These are phyloP conservation scores for Phylloscopus trochilus DNA, from an alignment of 2,113 vertebrate species.

Conservation along the genomic window DNA sequence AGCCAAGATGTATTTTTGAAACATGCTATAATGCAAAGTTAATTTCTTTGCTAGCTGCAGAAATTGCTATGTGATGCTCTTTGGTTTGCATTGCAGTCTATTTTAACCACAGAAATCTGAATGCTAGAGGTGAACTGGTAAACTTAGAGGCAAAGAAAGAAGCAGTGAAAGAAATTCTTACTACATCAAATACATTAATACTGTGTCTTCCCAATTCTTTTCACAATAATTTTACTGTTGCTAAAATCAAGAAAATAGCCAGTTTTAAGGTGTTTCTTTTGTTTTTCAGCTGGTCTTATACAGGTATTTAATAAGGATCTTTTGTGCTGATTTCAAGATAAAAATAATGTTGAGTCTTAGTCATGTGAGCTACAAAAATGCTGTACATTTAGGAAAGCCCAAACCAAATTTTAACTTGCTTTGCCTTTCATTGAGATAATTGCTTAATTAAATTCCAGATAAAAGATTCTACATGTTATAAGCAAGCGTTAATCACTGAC, in stretches of 20 bases:
- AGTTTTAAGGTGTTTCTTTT: not conserved
- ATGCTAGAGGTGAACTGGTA: not conserved
- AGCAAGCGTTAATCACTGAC: not conserved
- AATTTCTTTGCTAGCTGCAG: not conserved
- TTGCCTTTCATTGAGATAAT: not conserved
- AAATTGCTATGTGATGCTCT: not conserved
- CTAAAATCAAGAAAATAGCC: not conserved
- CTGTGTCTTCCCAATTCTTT: not conserved
- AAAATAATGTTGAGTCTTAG: not conserved
- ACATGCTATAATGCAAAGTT: not conserved
- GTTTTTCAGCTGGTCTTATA: not conserved
- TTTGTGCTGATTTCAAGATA: not conserved
- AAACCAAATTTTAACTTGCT: not conserved
- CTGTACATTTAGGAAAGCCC: not conserved
- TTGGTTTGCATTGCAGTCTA: not conserved
- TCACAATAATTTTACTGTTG: not conserved
- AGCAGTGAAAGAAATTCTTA: not conserved
- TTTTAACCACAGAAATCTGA: not conserved
- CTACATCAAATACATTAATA: not conserved
- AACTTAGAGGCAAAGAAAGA: not conserved
- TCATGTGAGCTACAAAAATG: not conserved
- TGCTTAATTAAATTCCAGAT: not conserved
- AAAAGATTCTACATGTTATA: not conserved
- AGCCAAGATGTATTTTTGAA: not conserved
- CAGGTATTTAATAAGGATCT: not conserved